Conservation (phyloP, 2,113 vertebrate genomes). For the Ictalurus furcatus region DNA sequence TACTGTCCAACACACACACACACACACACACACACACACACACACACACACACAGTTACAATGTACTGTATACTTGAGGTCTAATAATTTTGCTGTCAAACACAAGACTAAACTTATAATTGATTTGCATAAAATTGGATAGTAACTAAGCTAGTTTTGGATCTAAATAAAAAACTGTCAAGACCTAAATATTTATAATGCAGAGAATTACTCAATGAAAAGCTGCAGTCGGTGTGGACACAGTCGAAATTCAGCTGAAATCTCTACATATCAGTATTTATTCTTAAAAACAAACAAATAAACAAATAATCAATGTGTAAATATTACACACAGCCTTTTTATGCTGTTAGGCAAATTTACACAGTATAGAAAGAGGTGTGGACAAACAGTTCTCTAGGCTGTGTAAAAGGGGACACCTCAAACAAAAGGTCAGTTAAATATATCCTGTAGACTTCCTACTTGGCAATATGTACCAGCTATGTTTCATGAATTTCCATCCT, state of each 20-base stretch:
- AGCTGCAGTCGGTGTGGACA: too few relatives aligned
- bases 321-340: too few relatives aligned
- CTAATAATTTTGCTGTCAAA: neutral
- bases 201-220: too few relatives aligned
- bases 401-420: neutral
- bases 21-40: neutral
- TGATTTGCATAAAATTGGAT: neutral
- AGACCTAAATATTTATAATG: too few relatives aligned
- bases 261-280: too few relatives aligned
- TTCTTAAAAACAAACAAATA: too few relatives aligned
- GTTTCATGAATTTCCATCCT: too few relatives aligned
- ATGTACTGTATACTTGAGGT: neutral
- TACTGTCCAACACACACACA: neutral
- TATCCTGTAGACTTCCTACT: neutral
- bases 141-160: neutral
- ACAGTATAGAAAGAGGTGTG: neutral
- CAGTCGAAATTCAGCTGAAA: too few relatives aligned
- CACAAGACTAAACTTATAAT: neutral
- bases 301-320: too few relatives aligned
- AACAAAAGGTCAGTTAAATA: neutral
- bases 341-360: too few relatives aligned
- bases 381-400: neutral
- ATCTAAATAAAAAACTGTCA: too few relatives aligned
- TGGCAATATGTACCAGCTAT: neutral
- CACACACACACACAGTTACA: neutral